phyloP scores from a whole-genome alignment of 2,113 vertebrate genomes.

The Myrmecophaga tridactyla region DNA sequence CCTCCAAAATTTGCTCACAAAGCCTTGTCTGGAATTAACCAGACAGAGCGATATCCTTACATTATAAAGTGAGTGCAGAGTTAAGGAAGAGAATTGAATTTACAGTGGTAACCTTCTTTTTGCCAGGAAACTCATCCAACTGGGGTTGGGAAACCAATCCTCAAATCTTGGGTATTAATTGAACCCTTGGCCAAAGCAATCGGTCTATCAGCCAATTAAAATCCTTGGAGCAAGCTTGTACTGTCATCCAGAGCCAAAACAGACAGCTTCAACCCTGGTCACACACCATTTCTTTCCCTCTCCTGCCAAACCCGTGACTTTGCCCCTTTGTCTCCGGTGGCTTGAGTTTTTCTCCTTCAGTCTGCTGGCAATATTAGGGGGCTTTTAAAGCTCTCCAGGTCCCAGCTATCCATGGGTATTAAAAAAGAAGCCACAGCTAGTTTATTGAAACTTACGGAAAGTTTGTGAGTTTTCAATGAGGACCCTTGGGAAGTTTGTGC shows the following conservation, averaged over 20 bases:
- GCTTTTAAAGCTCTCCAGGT: constrained; percentile 33
- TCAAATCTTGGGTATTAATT: constrained; percentile 69
- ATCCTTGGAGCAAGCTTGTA: constrained; percentile 62
- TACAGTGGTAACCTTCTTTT: constrained; percentile 39
- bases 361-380: constrained; percentile 37
- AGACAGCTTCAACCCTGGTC: constrained; percentile 41
- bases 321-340: constrained; percentile 72
- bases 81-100: constrained; percentile 62
- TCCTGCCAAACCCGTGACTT: constrained; percentile 56
- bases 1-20: constrained; percentile 59
- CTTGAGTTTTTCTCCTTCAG: constrained; percentile 43
- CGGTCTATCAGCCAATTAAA: constrained; percentile 71
- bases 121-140: constrained; percentile 69
- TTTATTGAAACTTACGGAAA: constrained; percentile 32
- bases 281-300: background rate
- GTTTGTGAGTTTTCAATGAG: constrained; percentile 7
- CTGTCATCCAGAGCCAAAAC: constrained; percentile 64
- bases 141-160: constrained; percentile 69
- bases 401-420: background rate
- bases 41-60: constrained; percentile 63
- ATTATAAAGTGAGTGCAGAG: constrained; percentile 62
- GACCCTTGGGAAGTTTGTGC: background rate
- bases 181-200: constrained; percentile 66
- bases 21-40: constrained; percentile 68
- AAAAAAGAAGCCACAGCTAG: background rate